Percentiles rank a stretch among this genome's conserved stretches.
phyloP scores from a whole-genome alignment of 2,888 invertebrate species.

The Plemyria rubiginata region DNA sequence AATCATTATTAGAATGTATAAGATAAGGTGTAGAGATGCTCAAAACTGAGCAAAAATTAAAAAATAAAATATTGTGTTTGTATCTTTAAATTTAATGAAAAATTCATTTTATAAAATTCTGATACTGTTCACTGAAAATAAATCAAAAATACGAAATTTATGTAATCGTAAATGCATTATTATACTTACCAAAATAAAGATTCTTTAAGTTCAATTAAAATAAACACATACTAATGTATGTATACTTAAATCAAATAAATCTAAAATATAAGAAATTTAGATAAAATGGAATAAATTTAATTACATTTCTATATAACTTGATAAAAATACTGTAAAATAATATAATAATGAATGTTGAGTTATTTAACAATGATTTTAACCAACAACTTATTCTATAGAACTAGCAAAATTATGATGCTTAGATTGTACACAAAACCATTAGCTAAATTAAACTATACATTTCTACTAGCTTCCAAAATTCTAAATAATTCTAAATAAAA shows the following conservation, averaged over 20 bases:
- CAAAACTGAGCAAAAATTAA: constrained; percentile 13
- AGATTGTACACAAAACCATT: constrained; percentile 15
- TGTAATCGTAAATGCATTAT: constrained; percentile 63
- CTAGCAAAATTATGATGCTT: constrained; percentile 30
- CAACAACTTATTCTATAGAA: constrained; percentile 32
- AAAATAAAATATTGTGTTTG: constrained; percentile 40
- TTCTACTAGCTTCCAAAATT: constrained; percentile 18
- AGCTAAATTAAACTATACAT: constrained; percentile 28
- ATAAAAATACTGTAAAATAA: constrained; percentile 29
- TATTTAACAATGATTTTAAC: constrained; percentile 29
- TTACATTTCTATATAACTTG: constrained; percentile 9
- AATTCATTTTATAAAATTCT: constrained; percentile 79
- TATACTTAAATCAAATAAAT: constrained; percentile 12
- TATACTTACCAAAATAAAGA: constrained; percentile 41
- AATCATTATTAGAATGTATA: too few species aligned
- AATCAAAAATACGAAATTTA: constrained; percentile 53
- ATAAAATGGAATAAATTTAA: constrained; percentile 20
- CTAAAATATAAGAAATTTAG: constrained; percentile 10
- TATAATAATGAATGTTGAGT: constrained; percentile 11
- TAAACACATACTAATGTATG: constrained; percentile 9
- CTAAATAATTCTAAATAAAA: constrained; percentile 17
- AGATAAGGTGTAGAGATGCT: too few species aligned
- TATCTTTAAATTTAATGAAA: constrained; percentile 76
- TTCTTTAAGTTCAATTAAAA: constrained; percentile 26
- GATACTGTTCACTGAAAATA: constrained; percentile 63